Conservation (phyloP, 1,140 invertebrate genomes). For the Ylistrum balloti region DNA sequence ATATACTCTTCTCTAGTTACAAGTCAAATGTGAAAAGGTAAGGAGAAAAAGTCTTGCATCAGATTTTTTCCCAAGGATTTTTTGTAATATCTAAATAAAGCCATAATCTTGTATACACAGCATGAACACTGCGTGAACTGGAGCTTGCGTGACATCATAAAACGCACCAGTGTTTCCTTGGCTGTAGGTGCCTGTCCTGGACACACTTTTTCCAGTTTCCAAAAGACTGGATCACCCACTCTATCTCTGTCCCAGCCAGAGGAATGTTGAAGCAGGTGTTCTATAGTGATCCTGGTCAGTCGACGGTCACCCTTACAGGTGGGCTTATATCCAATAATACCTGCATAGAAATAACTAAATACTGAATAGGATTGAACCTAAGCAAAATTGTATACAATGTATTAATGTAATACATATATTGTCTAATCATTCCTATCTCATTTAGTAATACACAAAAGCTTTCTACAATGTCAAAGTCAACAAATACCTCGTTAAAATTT, state of each 20-base stretch:
- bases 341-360: background rate
- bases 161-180: slow-evolving; percentile 64
- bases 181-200: slow-evolving; percentile 48
- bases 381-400: too few species aligned
- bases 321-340: slow-evolving; percentile 54
- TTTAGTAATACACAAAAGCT: too few species aligned
- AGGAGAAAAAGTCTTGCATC: too few species aligned
- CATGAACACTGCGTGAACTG: slow-evolving; percentile 65
- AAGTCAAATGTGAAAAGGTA: too few species aligned
- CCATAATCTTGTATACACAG: background rate
- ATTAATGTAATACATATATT: too few species aligned
- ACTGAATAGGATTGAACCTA: too few species aligned
- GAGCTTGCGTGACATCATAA: slow-evolving; percentile 72
- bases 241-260: slow-evolving; percentile 76
- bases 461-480: too few species aligned
- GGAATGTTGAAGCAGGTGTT: slow-evolving; percentile 76
- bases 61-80: too few species aligned
- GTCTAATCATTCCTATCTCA: too few species aligned
- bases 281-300: slow-evolving; percentile 69
- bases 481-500: too few species aligned
- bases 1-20: too few species aligned
- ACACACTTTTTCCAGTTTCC: slow-evolving; percentile 44
- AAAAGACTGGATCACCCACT: slow-evolving; percentile 73
- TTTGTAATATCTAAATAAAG: too few species aligned
- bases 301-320: slow-evolving; percentile 68